Conservation (phyloP, 2,888 invertebrate species). For the Idaea dimidiata region DNA sequence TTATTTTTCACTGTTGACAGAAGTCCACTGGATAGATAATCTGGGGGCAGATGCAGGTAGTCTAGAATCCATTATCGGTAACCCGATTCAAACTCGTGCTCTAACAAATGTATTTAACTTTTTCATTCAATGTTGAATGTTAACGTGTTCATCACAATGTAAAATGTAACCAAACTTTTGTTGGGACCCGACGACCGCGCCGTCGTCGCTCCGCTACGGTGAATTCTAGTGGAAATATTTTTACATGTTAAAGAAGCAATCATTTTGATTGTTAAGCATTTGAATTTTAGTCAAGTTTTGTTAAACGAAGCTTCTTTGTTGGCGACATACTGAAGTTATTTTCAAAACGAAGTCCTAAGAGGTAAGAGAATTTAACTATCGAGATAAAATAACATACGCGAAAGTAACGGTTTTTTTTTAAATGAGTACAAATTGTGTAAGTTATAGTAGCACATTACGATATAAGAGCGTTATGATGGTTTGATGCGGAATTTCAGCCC, state of each 20-base stretch:
- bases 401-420: no score
- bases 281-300: constrained; percentile 11
- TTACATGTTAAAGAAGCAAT: constrained; percentile 25
- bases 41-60: no score
- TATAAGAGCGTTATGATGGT: no score
- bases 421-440: no score
- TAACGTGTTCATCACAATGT: constrained; percentile 26
- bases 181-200: constrained; percentile 11
- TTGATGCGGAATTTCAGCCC: no score
- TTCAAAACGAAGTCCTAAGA: background rate
- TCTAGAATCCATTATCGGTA: constrained; percentile 7
- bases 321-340: background rate
- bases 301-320: background rate
- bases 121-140: constrained; percentile 26
- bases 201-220: constrained; percentile 14
- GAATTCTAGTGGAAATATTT: constrained; percentile 23
- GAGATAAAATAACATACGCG: no score
- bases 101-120: constrained; percentile 24
- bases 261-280: constrained; percentile 26
- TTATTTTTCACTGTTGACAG: no score
- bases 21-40: no score
- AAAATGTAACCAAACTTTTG: constrained; percentile 20
- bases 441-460: no score
- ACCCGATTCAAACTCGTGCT: constrained; percentile 14
- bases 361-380: no score